Base-by-base conservation (phyloP, 2,888 invertebrate species). In the Galerucella pusilla region DNA sequence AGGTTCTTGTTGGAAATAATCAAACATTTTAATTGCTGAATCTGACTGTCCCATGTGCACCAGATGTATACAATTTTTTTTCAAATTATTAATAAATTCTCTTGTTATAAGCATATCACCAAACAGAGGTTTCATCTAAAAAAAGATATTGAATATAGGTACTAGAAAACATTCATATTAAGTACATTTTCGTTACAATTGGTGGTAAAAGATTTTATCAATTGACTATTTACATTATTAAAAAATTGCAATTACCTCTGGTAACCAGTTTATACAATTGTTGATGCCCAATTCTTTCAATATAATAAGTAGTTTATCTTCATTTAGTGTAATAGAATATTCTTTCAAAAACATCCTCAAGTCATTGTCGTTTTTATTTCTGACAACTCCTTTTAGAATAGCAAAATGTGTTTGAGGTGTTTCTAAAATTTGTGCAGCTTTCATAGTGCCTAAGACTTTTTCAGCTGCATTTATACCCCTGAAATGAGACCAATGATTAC, bases 391-490 rank as follows among this genome's bases (percentile, higher is more conserved):
- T 70, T 88, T 87, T 0, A 90, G 86, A 52, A 90, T 83, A 6
- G 90, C 88, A 0, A 89, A 88, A 75, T 90, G 89, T 0, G 91
- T 92, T 52, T 89, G 88, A 3, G 86, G 76, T 20, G 89, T 89
- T 2, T 87, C 85, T 0, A 86, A 80, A 2, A 93, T 82, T 71
- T 90, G 90, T 0, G 91, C 88, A 0, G 90, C 89, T 66, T 86
- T 88, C 92, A 93, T 92, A 84, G 90, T 91, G 54, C 88, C 87
- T 6, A 91, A 80, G 0, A 91, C 89, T 74, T 89, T 86, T 80
- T 90, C 85, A 2, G 89, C 90, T 45, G 88, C 89, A 1, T 87
- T 71, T 1, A 89, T 71, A 77, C 90, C 87, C 0, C 85, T 86
- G 66, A 46, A 83, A 49, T 12, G 49, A 49, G 1, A 49, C 14